phyloP scores from a whole-genome alignment of 2,888 invertebrate species.

The Halictus quadricinctus region DNA sequence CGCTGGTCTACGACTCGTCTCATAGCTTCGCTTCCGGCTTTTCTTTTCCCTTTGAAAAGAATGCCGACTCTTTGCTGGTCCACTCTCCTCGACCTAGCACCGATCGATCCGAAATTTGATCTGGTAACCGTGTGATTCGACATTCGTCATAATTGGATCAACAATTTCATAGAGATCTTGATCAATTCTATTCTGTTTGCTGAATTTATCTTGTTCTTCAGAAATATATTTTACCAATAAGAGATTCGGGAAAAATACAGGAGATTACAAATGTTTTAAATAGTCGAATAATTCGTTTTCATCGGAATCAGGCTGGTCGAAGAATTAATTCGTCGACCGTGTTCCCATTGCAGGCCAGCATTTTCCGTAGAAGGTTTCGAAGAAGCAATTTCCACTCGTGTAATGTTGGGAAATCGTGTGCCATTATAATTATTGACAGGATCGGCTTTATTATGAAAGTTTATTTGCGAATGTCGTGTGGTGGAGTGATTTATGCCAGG shows the following conservation, averaged over 20 bases:
- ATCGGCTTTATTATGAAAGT: not conserved
- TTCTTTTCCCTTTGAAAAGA: slow-evolving; percentile 31
- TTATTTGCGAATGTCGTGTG: not conserved
- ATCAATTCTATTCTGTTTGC: not conserved
- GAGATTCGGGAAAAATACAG: too few species aligned
- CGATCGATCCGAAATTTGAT: slow-evolving; percentile 22
- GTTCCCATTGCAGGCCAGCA: too few species aligned
- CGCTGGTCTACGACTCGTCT: slow-evolving; percentile 18
- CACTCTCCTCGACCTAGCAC: slow-evolving; percentile 15
- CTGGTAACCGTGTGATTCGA: not conserved
- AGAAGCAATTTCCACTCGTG: too few species aligned
- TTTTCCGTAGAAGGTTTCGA: too few species aligned
- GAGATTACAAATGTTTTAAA: too few species aligned
- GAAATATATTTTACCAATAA: too few species aligned
- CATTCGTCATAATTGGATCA: not conserved
- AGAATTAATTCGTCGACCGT: too few species aligned
- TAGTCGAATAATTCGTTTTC: too few species aligned
- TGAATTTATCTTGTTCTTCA: not conserved
- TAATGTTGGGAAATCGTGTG: not conserved
- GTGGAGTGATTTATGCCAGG: not conserved
- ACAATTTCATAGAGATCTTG: not conserved
- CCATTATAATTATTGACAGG: not conserved
- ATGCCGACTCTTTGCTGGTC: slow-evolving; percentile 11
- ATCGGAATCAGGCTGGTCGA: too few species aligned
- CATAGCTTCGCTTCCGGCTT: slow-evolving; percentile 39